Evolutionary conservation across 1,140 invertebrate genomes (phyloP).

Genomic region (Batillaria attramentaria): DNA sequence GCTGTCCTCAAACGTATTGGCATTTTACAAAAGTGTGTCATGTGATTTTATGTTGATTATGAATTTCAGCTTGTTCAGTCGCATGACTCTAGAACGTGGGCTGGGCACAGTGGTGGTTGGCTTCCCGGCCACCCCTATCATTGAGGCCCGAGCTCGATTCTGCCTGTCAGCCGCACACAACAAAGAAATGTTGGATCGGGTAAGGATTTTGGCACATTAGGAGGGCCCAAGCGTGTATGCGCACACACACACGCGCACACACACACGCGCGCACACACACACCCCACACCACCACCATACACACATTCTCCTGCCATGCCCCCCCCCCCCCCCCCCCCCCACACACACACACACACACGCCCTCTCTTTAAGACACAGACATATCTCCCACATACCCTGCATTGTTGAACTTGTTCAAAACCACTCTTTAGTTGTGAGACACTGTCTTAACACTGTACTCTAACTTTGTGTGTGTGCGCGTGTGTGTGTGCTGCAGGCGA

Average conservation of each 20-base stretch:
- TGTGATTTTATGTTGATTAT: neutral
- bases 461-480: neutral
- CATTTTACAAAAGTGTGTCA: neutral
- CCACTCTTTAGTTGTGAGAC: neutral
- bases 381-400: no score
- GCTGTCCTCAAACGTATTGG: neutral
- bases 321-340: no score
- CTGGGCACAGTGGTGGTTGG: constrained; percentile 97
- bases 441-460: neutral
- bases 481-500: constrained; percentile 40
- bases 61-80: constrained; percentile 82
- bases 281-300: neutral
- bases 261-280: neutral
- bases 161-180: constrained; percentile 97
- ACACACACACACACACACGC: neutral
- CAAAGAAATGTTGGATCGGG: constrained; percentile 90
- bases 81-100: constrained; percentile 84
- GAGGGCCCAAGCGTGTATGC: neutral
- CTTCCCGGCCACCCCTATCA: constrained; percentile 97
- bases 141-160: constrained; percentile 93
- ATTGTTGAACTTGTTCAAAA: no score
- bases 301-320: neutral
- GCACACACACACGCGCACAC: neutral
- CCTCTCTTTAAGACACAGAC: neutral
- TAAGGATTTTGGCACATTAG: neutral